phyloP scores from a whole-genome alignment of 2,888 invertebrate species.

The Drosophila flavopinicola region DNA sequence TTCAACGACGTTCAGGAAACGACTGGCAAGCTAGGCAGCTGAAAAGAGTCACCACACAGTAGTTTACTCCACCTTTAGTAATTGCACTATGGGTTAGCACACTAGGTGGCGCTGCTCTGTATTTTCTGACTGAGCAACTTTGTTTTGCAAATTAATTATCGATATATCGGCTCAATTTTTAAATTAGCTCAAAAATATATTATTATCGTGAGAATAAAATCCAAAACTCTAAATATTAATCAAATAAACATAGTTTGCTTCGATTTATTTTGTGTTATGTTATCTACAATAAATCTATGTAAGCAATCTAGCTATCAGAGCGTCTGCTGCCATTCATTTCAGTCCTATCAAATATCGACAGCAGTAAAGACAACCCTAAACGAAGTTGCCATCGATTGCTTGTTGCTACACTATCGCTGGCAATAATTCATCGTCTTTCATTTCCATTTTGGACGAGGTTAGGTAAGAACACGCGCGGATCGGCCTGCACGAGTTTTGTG shows the following conservation, averaged over 20 bases:
- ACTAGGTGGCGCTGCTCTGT: slow-evolving; percentile 16
- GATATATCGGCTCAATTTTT: neutral
- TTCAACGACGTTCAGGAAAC: too few relatives aligned
- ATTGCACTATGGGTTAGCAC: too few relatives aligned
- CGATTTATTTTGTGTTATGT: too few relatives aligned
- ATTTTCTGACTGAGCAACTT: neutral
- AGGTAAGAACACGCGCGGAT: slow-evolving; percentile 82
- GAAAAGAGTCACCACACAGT: too few relatives aligned
- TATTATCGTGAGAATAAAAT: too few relatives aligned
- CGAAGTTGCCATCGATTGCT: slow-evolving; percentile 3
- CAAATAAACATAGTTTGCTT: too few relatives aligned
- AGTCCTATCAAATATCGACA: slow-evolving; percentile 6
- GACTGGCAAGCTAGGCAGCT: too few relatives aligned
- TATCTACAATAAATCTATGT: too few relatives aligned
- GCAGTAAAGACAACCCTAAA: slow-evolving; percentile 1
- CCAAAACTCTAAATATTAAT: too few relatives aligned
- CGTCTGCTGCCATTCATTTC: fast-evolving
- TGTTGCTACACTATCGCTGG: slow-evolving; percentile 21
- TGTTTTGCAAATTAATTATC: neutral
- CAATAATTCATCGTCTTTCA: slow-evolving; percentile 38
- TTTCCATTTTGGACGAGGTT: slow-evolving; percentile 83
- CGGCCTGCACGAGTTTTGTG: slow-evolving; percentile 67
- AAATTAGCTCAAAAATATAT: neutral
- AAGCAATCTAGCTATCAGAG: neutral
- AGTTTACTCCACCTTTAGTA: too few relatives aligned